Percentiles rank a stretch among this genome's conserved stretches.
These are phyloP conservation scores for Steinernema khuongi DNA, from an alignment of 1,140 invertebrate genomes.

Conservation along the genomic window DNA sequence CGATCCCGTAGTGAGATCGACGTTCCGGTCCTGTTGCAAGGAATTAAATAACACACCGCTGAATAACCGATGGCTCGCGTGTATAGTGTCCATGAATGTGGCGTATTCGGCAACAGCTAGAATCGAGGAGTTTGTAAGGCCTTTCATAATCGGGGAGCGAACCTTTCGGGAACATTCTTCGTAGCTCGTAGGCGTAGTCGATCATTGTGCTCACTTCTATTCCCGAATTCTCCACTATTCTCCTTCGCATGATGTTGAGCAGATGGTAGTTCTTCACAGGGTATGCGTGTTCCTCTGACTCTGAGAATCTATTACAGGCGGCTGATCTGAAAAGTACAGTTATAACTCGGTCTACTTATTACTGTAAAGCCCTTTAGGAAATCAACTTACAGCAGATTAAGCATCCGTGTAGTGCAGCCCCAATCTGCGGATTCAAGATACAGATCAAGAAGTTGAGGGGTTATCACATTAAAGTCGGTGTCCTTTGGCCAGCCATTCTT, in stretches of 20 bases:
- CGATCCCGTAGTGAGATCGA: not conserved
- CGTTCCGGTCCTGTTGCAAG: not conserved
- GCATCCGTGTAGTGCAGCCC: not conserved
- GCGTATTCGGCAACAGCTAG: constrained; percentile 8
- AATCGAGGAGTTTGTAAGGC: constrained; percentile 10
- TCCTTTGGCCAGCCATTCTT: constrained; percentile 25
- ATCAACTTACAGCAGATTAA: not conserved
- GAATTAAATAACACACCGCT: not conserved
- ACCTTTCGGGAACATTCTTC: constrained; percentile 33
- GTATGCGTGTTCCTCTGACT: not conserved
- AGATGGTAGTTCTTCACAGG: constrained; percentile 33
- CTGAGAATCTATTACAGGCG: not conserved
- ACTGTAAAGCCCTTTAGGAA: no score
- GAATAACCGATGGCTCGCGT: constrained; percentile 21
- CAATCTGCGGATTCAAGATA: constrained; percentile 22
- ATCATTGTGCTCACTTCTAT: constrained; percentile 9
- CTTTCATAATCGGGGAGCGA: not conserved
- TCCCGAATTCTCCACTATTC: constrained; percentile 15
- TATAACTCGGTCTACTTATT: not conserved
- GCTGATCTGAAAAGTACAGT: not conserved
- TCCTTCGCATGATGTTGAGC: constrained; percentile 18
- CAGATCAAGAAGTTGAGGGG: constrained; percentile 13
- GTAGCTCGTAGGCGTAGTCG: constrained; percentile 33
- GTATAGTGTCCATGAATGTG: constrained; percentile 27
- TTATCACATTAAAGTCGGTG: constrained; percentile 19